Conservation (phyloP, 2,888 invertebrate species). For the Erebia aethiops region DNA sequence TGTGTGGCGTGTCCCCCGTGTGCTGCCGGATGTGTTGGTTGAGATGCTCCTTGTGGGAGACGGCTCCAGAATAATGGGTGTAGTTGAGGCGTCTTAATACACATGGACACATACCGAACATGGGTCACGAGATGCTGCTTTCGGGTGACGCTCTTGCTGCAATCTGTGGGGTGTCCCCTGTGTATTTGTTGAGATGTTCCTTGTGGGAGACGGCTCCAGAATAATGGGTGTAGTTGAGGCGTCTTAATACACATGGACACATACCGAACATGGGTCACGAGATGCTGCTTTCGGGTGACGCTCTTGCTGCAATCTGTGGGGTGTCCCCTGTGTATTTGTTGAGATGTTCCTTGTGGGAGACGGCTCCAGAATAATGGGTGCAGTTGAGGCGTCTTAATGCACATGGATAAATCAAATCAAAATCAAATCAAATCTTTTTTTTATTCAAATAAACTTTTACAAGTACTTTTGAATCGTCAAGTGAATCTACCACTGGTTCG, state of each 20-base stretch:
- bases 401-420: no score
- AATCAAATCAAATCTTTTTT: no score
- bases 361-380: background rate
- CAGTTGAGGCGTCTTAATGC: background rate
- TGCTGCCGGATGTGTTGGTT: slow-evolving; percentile 91
- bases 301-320: slow-evolving; percentile 74
- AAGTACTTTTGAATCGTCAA: no score
- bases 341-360: slow-evolving; percentile 80
- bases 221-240: no score
- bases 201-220: background rate
- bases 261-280: no score
- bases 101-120: slow-evolving; percentile 82
- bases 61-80: background rate
- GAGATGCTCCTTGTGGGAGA: slow-evolving; percentile 80
- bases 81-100: slow-evolving; percentile 56
- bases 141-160: slow-evolving; percentile 83
- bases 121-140: slow-evolving; percentile 88
- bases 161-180: slow-evolving; percentile 82
- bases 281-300: no score
- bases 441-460: no score
- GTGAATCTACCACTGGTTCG: no score
- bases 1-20: slow-evolving; percentile 87
- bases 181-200: slow-evolving; percentile 84
- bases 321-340: slow-evolving; percentile 90
- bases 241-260: no score